Base-by-base conservation (phyloP, 2,113 vertebrate species). In the Lonchura striata region DNA sequence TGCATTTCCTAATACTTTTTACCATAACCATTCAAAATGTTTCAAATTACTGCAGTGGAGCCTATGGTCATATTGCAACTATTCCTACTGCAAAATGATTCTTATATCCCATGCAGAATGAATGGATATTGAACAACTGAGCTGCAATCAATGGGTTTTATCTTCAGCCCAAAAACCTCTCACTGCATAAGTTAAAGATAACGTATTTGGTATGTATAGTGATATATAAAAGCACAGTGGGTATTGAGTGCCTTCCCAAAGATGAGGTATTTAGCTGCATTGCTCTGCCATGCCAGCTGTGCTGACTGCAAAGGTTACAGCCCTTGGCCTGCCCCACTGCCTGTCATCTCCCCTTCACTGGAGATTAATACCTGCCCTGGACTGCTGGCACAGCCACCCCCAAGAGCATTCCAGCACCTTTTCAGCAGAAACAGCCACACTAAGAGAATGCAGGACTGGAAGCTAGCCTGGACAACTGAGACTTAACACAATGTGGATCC, bases 321-420 rank as follows among this genome's bases (percentile, higher is more conserved):
- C 46, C 50, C 37, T 41, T 22, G 64, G 28, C 56, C 66, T 80
- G 63, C 13, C 76, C 64, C 5, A 0, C 44, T 79, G 24, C 60
- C 60, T 86, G 78, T 90, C 87, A 90, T 68, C 94, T 93, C 75
- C 66, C 53, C 12, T 6, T 82, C 84, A 57, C 52, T 61, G 75
- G 74, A 76, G 85, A 88, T 94, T 80, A 90, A 64, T 12, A 3
- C 70, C 57, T 52, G 57, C 41, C 63, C 66, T 35, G 46, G 19
- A 10, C 46, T 35, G 49, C 68, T 46, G n/a, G 78, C 2, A 2
- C 6, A 11, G 53, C 44, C 10, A 0, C 13, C 93, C 74, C 84
- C 88, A 37, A 14, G 47, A n/a, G 53, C 11, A 76, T 72, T 71
- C 53, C 7, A 2, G 27, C 70, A 79, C 49, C 69, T 76, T 86